These are phyloP conservation scores for Pelmatolapia mariae DNA, from an alignment of 2,113 vertebrate species.

Conservation along the genomic window DNA sequence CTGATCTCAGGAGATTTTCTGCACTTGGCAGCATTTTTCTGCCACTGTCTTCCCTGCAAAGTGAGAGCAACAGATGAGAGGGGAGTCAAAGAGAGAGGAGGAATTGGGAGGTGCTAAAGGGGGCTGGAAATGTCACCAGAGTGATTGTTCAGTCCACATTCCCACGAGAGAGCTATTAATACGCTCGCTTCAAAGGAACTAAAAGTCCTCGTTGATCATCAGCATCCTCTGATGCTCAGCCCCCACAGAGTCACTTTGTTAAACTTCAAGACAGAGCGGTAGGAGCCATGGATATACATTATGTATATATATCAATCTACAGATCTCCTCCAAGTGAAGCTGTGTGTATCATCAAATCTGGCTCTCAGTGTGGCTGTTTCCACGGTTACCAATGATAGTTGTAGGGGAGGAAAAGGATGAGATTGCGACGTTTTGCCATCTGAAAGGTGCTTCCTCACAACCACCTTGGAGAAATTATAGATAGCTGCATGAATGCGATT, in stretches of 20 bases:
- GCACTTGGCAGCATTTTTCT: neutral
- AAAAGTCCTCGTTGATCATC: neutral
- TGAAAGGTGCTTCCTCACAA: conserved; percentile 19
- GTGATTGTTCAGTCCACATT: conserved; percentile 24
- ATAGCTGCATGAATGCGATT: neutral
- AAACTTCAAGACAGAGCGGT: neutral
- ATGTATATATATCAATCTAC: conserved; percentile 16
- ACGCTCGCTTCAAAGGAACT: neutral
- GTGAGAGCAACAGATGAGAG: neutral
- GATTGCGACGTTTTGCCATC: conserved; percentile 7
- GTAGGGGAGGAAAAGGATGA: conserved; percentile 35
- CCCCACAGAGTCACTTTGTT: neutral
- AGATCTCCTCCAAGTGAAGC: conserved; percentile 23
- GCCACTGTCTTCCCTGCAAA: neutral
- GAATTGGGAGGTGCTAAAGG: neutral
- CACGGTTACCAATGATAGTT: conserved; percentile 54
- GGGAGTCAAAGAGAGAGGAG: neutral
- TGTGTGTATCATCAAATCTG: conserved; percentile 35
- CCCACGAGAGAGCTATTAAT: conserved; percentile 1
- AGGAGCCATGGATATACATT: neutral
- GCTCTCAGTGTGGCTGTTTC: conserved; percentile 45
- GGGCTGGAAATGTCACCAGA: conserved; percentile 10
- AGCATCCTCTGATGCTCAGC: neutral
- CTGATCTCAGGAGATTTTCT: neutral
- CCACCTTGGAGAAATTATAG: neutral